phyloP scores from a whole-genome alignment of 2,797 vertebrate species.

The Argentina silus region DNA sequence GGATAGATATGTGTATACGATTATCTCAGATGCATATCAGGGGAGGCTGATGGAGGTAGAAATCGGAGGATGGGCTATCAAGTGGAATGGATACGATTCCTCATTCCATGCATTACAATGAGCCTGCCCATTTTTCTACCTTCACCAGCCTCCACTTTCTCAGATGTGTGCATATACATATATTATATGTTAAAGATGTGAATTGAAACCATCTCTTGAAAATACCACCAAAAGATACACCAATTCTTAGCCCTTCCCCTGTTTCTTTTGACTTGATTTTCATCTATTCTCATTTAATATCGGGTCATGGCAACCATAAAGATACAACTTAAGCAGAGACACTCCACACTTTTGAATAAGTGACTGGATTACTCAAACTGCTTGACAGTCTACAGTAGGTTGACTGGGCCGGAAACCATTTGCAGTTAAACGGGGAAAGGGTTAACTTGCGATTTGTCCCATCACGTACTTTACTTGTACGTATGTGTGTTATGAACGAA shows the following conservation, averaged over 20 bases:
- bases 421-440: conserved; percentile 49
- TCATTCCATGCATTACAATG: too few relatives aligned
- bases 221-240: conserved; percentile 35
- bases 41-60: too few relatives aligned
- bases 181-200: conserved; percentile 42
- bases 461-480: conserved; percentile 26
- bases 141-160: background rate
- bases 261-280: conserved; percentile 33
- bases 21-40: conserved; percentile 22
- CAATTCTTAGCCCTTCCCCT: conserved; percentile 71
- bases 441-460: conserved; percentile 53
- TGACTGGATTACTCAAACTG: background rate
- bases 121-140: too few relatives aligned
- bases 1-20: conserved; percentile 41
- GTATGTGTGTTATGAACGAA: conserved; percentile 30
- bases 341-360: background rate
- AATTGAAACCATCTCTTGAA: conserved; percentile 43
- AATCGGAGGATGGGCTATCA: too few relatives aligned
- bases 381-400: background rate
- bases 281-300: conserved; percentile 4
- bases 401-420: conserved; percentile 5
- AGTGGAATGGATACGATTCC: too few relatives aligned
- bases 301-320: background rate
- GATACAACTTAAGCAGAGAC: background rate
- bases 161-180: conserved; percentile 25